Evolutionary conservation across 2,113 vertebrate species (phyloP).

Genomic region (Pollimyrus isidori): DNA sequence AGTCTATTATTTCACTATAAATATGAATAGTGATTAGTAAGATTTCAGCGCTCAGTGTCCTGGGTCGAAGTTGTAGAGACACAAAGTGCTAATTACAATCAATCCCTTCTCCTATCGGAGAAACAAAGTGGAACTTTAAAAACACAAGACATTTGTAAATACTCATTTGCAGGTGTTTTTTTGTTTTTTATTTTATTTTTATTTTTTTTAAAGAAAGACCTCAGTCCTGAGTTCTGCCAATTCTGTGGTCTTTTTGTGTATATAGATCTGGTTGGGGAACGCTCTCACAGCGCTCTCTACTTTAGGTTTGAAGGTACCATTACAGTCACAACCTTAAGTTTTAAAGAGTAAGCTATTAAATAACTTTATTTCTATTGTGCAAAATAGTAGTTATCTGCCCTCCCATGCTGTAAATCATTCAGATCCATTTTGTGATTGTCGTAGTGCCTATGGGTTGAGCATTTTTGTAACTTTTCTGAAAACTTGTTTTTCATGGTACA

Average conservation of each 20-base stretch:
- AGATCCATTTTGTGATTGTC: background rate
- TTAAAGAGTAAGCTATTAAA: background rate
- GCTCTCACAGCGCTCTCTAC: background rate
- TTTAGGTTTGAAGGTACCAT: background rate
- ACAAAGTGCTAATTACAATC: conserved; percentile 22
- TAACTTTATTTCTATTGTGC: background rate
- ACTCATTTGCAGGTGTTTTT: conserved; percentile 13
- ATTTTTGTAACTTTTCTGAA: background rate
- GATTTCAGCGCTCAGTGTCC: background rate
- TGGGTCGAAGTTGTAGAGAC: conserved; percentile 1
- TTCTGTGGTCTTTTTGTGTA: conserved; percentile 7
- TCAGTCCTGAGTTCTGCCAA: background rate
- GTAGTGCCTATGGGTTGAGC: conserved; percentile 2
- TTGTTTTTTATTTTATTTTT: conserved; percentile 4
- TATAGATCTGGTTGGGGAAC: background rate
- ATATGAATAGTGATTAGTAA: conserved; percentile 4
- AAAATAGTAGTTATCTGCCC: background rate
- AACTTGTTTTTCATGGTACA: background rate
- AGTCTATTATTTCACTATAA: conserved; percentile 8
- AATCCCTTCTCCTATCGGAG: conserved; percentile 27
- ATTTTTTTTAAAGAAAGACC: background rate
- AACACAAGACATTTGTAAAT: conserved; percentile 45
- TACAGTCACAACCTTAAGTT: conserved; percentile 1
- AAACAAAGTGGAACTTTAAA: conserved; percentile 24
- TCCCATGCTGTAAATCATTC: background rate